Evolutionary conservation across 2,888 invertebrate genomes (phyloP).

Genomic region (Cryptus viduatorius): DNA sequence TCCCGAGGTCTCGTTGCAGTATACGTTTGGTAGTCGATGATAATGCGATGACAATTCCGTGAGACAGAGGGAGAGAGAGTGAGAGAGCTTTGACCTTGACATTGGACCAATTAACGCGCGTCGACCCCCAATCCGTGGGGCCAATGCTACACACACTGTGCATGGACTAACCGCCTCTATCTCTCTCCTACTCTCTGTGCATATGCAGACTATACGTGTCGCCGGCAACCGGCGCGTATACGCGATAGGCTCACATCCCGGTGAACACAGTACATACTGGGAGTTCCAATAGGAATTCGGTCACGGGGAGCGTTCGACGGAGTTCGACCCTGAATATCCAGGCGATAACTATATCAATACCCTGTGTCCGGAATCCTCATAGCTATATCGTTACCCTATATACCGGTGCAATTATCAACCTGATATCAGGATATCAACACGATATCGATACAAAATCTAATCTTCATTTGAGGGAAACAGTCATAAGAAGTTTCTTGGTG

Average conservation of each 20-base stretch:
- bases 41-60: slow-evolving; percentile 82
- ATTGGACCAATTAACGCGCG: slow-evolving; percentile 84
- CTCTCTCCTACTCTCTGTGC: slow-evolving; percentile 23
- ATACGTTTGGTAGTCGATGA: slow-evolving; percentile 82
- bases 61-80: not conserved
- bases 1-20: slow-evolving; percentile 31
- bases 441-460: not conserved
- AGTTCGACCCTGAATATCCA: slow-evolving; percentile 68
- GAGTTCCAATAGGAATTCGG: slow-evolving; percentile 70
- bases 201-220: slow-evolving; percentile 63
- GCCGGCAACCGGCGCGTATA: slow-evolving; percentile 59
- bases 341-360: slow-evolving; percentile 51
- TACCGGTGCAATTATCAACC: slow-evolving; percentile 7
- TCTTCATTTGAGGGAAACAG: not conserved
- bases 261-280: slow-evolving; percentile 61
- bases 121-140: slow-evolving; percentile 80
- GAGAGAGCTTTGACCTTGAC: slow-evolving; percentile 83
- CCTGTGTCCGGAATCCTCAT: not conserved
- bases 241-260: slow-evolving; percentile 60
- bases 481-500: not conserved
- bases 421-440: slow-evolving; percentile 5
- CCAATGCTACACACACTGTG: slow-evolving; percentile 75
- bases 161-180: slow-evolving; percentile 40
- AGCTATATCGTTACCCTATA: not conserved
- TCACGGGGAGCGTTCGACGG: slow-evolving; percentile 66